Evolutionary conservation across 2,797 vertebrate species (phyloP).

Genomic region (Corythornis leucogaster): DNA sequence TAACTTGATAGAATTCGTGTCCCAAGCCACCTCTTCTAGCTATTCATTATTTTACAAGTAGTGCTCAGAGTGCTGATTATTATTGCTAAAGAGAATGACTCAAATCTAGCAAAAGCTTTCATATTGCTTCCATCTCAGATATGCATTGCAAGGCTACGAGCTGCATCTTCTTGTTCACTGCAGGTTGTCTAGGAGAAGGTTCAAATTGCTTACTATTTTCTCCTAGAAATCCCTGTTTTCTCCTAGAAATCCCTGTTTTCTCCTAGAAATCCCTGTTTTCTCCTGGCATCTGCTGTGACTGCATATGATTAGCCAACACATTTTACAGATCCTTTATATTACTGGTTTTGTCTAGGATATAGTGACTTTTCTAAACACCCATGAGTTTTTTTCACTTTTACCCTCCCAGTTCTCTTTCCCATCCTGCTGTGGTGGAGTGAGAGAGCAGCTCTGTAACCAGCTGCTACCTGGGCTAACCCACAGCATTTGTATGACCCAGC

Average conservation of each 20-base stretch:
- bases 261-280: background rate
- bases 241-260: background rate
- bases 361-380: background rate
- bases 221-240: background rate
- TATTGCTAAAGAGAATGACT: background rate
- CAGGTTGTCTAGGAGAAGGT: background rate
- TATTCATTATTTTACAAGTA: background rate
- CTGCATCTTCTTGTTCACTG: background rate
- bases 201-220: background rate
- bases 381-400: background rate
- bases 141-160: background rate
- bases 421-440: rapidly evolving
- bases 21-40: background rate
- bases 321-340: background rate
- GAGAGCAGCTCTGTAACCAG: background rate
- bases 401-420: background rate
- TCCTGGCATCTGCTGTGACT: background rate
- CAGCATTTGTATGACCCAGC: background rate
- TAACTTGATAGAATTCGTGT: background rate
- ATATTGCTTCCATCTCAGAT: background rate
- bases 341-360: background rate
- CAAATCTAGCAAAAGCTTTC: background rate
- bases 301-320: background rate
- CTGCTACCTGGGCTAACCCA: background rate
- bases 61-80: background rate